Evolutionary conservation across 2,113 vertebrate genomes (phyloP), one percentile per base, ranked within the genome.

Genomic region (Gobius niger): DNA sequence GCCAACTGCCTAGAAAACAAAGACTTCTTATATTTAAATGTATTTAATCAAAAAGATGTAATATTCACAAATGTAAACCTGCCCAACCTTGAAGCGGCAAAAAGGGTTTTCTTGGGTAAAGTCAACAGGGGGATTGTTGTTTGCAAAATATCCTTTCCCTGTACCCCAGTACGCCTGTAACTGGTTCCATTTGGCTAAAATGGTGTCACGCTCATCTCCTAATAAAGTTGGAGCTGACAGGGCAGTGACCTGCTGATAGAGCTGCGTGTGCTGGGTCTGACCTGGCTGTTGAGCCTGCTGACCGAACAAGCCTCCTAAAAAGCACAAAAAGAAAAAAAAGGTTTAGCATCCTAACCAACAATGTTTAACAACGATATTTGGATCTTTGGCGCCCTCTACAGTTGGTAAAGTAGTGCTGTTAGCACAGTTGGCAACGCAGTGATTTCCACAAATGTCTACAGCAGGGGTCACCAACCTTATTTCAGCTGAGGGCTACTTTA

Each of bases 121-220:
- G 66, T 99, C 98, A 70, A 98, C 97, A 0, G 98, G 95, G 2
- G 94, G 92, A 1, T 93, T 94, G 86, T 93, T 97, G 85, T 93
- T 96, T 90, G 92, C 95, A 90, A 95, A 98, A 88, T 94, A 99
- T 0, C 98, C 98, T 87, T 96, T 98, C 68, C 98, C 98, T 0
- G 95, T 96, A 51, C 98, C 98, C 98, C 98, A 99, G 88, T 97
- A 99, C 7, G 98, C 98, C 88, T 99, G 97, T 54, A 99, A 93
- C 80, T 99, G 98, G 90, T 99, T 99, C 98, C 98, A 99, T 64
- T 97, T 98, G 70, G 97, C 98, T 76, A 99, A 88, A 83, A 98
- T 96, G 60, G 96, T 94, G 79, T 99, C 97, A 1, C 97, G 95
- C 87, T 99, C 97, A 51, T 99, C 98, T 60, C 96, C 96, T 19